Evolutionary conservation across 1,140 invertebrate genomes (phyloP).

Genomic region (Apolygus lucorum): DNA sequence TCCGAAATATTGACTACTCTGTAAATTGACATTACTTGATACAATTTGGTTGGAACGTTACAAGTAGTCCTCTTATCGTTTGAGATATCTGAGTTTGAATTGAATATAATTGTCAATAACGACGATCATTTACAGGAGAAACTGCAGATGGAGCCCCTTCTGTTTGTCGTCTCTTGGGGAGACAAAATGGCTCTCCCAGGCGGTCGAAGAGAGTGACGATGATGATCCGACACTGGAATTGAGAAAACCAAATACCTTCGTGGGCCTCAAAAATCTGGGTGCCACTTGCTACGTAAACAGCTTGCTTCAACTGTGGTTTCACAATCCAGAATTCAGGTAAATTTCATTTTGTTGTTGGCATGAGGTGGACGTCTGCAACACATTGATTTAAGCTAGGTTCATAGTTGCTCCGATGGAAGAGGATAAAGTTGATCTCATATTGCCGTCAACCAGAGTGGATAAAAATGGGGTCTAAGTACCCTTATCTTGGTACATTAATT

Average conservation of each 20-base stretch:
- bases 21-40: not conserved
- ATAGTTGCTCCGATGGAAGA: too few relatives aligned
- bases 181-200: constrained; percentile 43
- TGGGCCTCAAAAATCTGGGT: constrained; percentile 60
- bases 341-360: too few relatives aligned
- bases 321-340: constrained; percentile 55
- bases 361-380: too few relatives aligned
- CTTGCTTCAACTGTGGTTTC: constrained; percentile 63
- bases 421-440: too few relatives aligned
- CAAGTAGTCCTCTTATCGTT: too few relatives aligned
- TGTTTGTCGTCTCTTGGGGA: constrained; percentile 56
- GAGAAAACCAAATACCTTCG: constrained; percentile 44
- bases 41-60: constrained; percentile 2
- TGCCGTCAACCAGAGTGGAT: too few relatives aligned
- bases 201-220: constrained; percentile 39
- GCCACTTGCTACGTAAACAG: constrained; percentile 68
- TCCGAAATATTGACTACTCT: not conserved
- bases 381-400: too few relatives aligned
- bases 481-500: too few relatives aligned
- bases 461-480: too few relatives aligned
- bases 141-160: constrained; percentile 56
- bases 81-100: not conserved
- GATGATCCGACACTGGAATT: constrained; percentile 46
- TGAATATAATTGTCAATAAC: constrained; percentile 12
- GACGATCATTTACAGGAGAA: constrained; percentile 44